Conservation (phyloP, 30 jellyfish, hydroid and myxozoan species). For the Pseudorhiza aurosa region DNA sequence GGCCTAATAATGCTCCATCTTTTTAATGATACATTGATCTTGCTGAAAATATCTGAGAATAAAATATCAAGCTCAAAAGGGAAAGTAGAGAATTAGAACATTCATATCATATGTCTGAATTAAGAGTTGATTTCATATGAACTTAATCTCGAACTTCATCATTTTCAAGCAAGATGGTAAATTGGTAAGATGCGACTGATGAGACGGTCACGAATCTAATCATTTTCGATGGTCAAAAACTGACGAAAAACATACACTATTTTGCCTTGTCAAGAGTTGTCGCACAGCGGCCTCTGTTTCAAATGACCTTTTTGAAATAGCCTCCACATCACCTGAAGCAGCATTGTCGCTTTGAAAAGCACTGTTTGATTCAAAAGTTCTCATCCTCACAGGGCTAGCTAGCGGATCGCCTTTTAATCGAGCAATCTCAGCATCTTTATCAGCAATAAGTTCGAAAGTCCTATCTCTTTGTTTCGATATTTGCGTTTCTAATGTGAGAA, state of each 20-base stretch:
- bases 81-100: no score
- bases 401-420: constrained; percentile 45
- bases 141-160: no score
- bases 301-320: constrained; percentile 39
- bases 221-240: background rate
- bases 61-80: no score
- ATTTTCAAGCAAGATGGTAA: no score
- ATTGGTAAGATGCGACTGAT: no score
- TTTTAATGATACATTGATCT: no score
- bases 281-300: constrained; percentile 68
- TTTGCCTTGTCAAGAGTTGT: constrained; percentile 52
- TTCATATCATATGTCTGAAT: no score
- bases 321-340: constrained; percentile 8
- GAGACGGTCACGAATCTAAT: background rate
- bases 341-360: background rate
- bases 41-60: no score
- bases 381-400: constrained; percentile 19
- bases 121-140: no score
- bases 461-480: constrained; percentile 75
- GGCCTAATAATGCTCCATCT: no score
- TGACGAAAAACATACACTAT: constrained; percentile 27
- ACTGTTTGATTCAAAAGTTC: background rate
- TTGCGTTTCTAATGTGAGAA: constrained; percentile 54
- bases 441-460: constrained; percentile 73
- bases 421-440: constrained; percentile 85